phyloP scores from a whole-genome alignment of 2,797 vertebrate genomes.

The Rhabdomys pumilio region DNA sequence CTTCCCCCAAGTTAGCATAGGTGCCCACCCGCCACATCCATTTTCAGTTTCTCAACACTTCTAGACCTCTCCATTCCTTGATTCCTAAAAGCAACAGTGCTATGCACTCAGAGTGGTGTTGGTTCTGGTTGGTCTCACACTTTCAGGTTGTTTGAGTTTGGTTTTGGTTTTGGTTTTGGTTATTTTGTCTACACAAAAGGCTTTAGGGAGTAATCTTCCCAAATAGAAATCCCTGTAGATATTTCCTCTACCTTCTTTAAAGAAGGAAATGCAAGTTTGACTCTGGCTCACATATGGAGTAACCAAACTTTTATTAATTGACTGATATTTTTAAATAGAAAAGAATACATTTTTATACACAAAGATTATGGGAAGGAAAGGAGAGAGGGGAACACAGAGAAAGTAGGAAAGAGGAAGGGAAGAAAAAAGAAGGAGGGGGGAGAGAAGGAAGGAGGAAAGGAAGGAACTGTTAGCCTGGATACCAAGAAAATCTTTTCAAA shows the following conservation, averaged over 20 bases:
- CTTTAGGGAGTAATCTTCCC: slow-evolving; percentile 18
- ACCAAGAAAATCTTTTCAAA: slow-evolving; percentile 52
- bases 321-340: slow-evolving; percentile 32
- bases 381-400: not conserved
- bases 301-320: slow-evolving; percentile 39
- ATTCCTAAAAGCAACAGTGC: not conserved
- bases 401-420: not conserved
- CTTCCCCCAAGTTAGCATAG: not conserved
- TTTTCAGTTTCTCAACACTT: slow-evolving; percentile 31
- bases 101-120: not conserved
- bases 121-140: slow-evolving; percentile 26
- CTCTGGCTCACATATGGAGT: not conserved
- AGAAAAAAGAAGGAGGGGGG: too few species aligned
- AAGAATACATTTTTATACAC: slow-evolving; percentile 27
- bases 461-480: not conserved
- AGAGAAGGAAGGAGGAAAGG: not conserved
- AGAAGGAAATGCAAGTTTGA: slow-evolving; percentile 43
- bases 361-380: not conserved
- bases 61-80: slow-evolving; percentile 35
- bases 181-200: not conserved
- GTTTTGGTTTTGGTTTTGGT: not conserved
- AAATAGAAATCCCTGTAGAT: slow-evolving; percentile 21
- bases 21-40: not conserved
- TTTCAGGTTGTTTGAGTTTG: not conserved
- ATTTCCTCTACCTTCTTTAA: slow-evolving; percentile 43